These are phyloP conservation scores for Gymnogyps californianus DNA, from an alignment of 2,113 vertebrate genomes.

Conservation along the genomic window DNA sequence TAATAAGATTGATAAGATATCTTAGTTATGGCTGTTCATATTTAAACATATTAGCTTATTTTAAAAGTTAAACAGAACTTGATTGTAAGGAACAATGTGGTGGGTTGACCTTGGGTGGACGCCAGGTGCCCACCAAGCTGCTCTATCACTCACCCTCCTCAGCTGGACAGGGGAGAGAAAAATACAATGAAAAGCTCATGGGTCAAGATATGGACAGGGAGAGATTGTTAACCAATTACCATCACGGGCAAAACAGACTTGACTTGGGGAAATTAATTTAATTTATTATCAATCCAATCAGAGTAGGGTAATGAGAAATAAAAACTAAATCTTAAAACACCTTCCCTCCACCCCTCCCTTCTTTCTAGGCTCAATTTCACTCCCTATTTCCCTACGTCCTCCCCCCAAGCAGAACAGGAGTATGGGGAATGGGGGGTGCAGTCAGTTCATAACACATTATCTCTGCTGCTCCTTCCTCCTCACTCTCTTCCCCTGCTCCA, in stretches of 20 bases:
- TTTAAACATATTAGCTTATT: background rate
- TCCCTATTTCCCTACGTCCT: background rate
- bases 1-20: background rate
- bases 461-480: no score
- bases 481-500: no score
- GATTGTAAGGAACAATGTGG: background rate
- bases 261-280: background rate
- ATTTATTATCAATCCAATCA: background rate
- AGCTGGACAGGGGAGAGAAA: background rate
- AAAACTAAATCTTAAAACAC: background rate
- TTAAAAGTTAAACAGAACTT: background rate
- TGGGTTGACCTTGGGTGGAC: background rate
- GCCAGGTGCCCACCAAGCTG: background rate
- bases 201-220: background rate
- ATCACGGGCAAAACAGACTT: background rate
- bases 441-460: no score
- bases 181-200: background rate
- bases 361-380: background rate
- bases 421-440: background rate
- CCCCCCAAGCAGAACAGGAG: background rate
- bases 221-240: background rate
- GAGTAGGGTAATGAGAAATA: background rate
- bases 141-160: background rate
- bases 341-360: background rate
- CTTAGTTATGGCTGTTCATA: background rate